Base-by-base conservation (phyloP, 2,888 invertebrate genomes). In the Hololepta plana region DNA sequence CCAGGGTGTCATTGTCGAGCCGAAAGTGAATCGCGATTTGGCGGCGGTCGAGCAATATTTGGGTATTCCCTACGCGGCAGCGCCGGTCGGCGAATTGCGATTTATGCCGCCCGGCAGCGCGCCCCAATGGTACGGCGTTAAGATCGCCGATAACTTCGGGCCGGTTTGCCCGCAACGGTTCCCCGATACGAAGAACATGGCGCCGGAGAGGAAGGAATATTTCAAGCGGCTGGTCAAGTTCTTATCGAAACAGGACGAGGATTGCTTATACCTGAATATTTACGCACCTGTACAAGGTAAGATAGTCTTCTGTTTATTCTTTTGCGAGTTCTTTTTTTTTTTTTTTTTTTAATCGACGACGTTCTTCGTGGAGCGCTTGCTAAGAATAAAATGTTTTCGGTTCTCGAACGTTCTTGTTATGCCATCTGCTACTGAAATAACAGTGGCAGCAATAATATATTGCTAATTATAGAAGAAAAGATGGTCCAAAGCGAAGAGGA, bases 201-300 rank as follows among this genome's bases (percentile, higher is more conserved):
- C 70, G 2, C 57, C 67, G 32, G 72, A 67, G n/a, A 60, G 79
- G 20, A 69, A 68, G 45, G 65, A 68, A 38, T 72, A 77, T 49
- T 61, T 90, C 41, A 64, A 67, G 40, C 66, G 73, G 35, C 59
- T 91, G 35, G 59, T 74, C 40, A 67, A 74, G 2, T 76, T 72
- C 55, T 52, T 80, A 27, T 56, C 54, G 35, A 64, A 69, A 29
- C 73, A 80, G 47, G 75, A 69, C 26, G 80, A 81, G 57, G 91
- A 95, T 50, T 95, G 93, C 45, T 60, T 93, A 28, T 85, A 82
- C 51, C 62, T 95, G 45, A 95, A 93, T 55, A 71, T 95, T 34
- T 95, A 87, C 53, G 75, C 82, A 15, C 91, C 93, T 2, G 72
- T 73, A 35, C 66, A 70, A 58, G 80, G 87, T 87, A 56, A 69